These are phyloP conservation scores for Diphyllodes magnificus DNA, from an alignment of 2,113 vertebrate genomes.

Conservation along the genomic window DNA sequence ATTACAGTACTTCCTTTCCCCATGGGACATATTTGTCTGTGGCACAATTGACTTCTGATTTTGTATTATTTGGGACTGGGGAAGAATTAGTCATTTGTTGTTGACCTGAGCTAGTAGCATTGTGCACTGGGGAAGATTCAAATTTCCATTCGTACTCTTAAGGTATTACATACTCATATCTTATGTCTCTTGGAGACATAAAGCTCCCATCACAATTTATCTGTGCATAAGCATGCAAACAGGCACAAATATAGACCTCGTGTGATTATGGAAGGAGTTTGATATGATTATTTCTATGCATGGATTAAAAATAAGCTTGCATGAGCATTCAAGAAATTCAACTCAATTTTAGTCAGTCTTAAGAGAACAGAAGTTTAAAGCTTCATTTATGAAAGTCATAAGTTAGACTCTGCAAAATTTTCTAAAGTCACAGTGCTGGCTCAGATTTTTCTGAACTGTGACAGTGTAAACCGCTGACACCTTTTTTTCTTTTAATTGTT, in stretches of 20 bases:
- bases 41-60: background rate
- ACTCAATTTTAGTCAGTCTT: constrained; percentile 32
- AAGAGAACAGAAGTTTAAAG: constrained; percentile 46
- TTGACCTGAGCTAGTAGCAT: background rate
- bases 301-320: constrained; percentile 44
- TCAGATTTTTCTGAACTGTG: constrained; percentile 37
- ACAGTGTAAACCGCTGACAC: constrained; percentile 30
- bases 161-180: background rate
- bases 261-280: background rate
- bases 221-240: background rate
- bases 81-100: background rate
- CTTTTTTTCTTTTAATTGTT: constrained; percentile 44
- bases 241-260: constrained; percentile 2
- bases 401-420: constrained; percentile 34
- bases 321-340: constrained; percentile 26
- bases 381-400: constrained; percentile 26
- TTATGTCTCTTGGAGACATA: background rate
- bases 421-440: constrained; percentile 39
- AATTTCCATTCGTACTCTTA: background rate
- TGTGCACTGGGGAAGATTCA: background rate
- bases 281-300: constrained; percentile 39
- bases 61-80: background rate
- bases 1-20: background rate
- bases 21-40: background rate
- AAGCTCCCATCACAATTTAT: background rate